These are phyloP conservation scores for Bombylius discolor DNA, from an alignment of 2,888 invertebrate genomes.

Conservation along the genomic window DNA sequence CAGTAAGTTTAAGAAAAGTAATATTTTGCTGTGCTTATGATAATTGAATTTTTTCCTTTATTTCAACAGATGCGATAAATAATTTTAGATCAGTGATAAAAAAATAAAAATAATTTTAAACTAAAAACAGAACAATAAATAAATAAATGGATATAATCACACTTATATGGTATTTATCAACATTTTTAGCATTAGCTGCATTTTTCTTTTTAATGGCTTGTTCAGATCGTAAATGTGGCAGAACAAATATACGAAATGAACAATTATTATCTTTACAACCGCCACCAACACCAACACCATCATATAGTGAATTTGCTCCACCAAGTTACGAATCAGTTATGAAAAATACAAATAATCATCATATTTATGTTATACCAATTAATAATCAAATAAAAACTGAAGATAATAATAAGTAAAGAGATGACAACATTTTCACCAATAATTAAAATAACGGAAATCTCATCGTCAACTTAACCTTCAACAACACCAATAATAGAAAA, in stretches of 20 bases:
- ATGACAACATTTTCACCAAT: no score
- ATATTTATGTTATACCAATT: constrained; percentile 31
- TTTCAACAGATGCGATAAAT: no score
- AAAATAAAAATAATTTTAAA: no score
- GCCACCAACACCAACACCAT: constrained; percentile 32
- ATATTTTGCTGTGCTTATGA: no score
- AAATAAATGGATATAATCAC: constrained; percentile 33
- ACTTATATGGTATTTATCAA: constrained; percentile 34
- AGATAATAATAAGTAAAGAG: no score
- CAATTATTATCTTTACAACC: not conserved
- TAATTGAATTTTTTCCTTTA: no score
- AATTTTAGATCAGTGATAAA: no score
- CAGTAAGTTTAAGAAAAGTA: no score
- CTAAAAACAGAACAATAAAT: constrained; percentile 20
- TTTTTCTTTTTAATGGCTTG: constrained; percentile 36
- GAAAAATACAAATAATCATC: constrained; percentile 20
- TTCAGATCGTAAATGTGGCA: constrained; percentile 29
- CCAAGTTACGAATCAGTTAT: constrained; percentile 34
- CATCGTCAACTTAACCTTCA: no score
- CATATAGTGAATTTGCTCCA: constrained; percentile 35
- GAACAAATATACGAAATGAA: not conserved
- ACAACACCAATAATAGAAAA: no score
- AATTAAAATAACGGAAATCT: no score
- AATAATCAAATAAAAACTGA: not conserved
- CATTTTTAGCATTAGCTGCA: constrained; percentile 32